Conservation (phyloP, 2,113 vertebrate genomes). For the Corythoichthys intestinalis region DNA sequence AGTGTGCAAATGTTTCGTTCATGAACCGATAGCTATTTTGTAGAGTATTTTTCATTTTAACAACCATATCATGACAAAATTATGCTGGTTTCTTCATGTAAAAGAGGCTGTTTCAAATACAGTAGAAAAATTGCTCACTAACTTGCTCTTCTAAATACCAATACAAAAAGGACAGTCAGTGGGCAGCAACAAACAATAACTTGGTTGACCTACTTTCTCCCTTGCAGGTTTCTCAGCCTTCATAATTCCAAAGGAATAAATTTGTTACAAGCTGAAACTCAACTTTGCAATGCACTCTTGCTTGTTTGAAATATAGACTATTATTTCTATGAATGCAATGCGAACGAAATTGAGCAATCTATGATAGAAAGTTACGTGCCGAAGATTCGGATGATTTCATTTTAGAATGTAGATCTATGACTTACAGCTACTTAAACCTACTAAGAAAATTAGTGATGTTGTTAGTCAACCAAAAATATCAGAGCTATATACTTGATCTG, state of each 20-base stretch:
- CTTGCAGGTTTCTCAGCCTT: conserved; percentile 16
- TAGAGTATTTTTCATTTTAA: too few species aligned
- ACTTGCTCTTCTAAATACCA: conserved; percentile 5
- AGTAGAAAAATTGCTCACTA: neutral
- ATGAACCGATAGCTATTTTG: too few species aligned
- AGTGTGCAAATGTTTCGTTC: too few species aligned
- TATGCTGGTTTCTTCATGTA: neutral
- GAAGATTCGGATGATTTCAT: neutral
- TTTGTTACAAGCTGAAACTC: conserved; percentile 9
- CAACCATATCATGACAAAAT: too few species aligned
- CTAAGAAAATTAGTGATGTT: neutral
- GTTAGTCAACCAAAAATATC: neutral
- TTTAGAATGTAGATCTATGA: neutral
- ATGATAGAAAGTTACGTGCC: neutral
- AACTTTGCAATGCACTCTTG: conserved; percentile 16
- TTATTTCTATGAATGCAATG: neutral
- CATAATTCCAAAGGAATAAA: conserved; percentile 35
- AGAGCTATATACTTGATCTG: conserved; percentile 39
- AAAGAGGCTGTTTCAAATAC: neutral
- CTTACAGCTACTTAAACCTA: neutral
- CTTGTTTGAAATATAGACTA: neutral
- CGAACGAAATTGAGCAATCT: neutral
- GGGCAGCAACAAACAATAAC: conserved; percentile 19
- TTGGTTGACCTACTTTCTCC: conserved; percentile 29
- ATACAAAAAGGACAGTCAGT: conserved; percentile 1